A percentile compares a stretch with the other conserved stretches of the same genome.
Conservation (phyloP, 2,797 vertebrate species). For the Coranthus polyacanthus region DNA sequence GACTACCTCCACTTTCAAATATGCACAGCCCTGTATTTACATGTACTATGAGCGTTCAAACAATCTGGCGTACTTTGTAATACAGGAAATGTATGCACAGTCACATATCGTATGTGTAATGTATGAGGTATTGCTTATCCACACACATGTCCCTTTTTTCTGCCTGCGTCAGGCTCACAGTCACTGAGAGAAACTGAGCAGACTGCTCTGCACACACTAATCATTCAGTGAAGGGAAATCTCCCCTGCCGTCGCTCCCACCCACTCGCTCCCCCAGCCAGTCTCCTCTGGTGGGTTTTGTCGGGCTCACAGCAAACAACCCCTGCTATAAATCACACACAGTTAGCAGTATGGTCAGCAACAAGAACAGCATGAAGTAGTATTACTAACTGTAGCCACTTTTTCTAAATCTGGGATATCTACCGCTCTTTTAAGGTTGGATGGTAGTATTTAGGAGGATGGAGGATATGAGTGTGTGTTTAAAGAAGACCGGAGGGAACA, state of each 20-base stretch:
- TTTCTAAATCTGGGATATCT: conserved; percentile 28
- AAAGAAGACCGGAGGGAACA: background rate
- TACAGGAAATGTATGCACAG: background rate
- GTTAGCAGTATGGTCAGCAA: conserved; percentile 33
- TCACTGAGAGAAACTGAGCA: conserved; percentile 18
- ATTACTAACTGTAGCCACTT: conserved; percentile 43
- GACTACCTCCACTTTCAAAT: background rate
- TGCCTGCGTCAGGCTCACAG: conserved; percentile 8
- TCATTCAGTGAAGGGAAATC: conserved; percentile 38
- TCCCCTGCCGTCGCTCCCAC: conserved; percentile 44
- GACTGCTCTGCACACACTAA: conserved; percentile 29
- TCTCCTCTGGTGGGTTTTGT: conserved; percentile 42
- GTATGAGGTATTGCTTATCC: conserved; percentile 1
- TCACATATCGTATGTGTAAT: background rate
- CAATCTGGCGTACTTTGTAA: background rate
- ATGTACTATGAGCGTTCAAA: background rate
- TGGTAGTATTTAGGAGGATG: conserved; percentile 1
- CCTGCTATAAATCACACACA: conserved; percentile 51
- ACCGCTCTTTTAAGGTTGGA: conserved; percentile 18
- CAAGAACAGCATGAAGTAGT: conserved; percentile 34
- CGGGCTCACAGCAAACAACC: conserved; percentile 38
- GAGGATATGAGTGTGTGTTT: conserved; percentile 1
- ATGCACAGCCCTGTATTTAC: background rate
- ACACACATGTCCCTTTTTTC: background rate
- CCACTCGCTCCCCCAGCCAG: conserved; percentile 23